Conservation (phyloP, 1,140 invertebrate species). For the Rhyzopertha dominica region DNA sequence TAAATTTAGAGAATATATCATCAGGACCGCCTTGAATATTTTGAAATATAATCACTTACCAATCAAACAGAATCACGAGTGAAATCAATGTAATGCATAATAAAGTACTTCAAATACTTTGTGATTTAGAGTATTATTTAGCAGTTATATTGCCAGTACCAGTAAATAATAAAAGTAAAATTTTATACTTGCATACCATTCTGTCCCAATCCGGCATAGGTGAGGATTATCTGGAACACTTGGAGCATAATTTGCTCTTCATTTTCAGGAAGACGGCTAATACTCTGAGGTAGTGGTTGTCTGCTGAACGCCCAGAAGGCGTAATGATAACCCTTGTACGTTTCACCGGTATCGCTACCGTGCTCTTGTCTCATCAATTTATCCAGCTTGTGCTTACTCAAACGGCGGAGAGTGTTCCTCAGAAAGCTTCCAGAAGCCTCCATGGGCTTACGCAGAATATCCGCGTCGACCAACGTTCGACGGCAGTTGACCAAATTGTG, state of each 20-base stretch:
- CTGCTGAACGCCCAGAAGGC: conserved; percentile 89
- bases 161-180: too few relatives aligned
- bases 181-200: conserved; percentile 55
- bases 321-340: conserved; percentile 81
- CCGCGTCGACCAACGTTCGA: conserved; percentile 75
- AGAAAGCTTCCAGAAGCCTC: conserved; percentile 76
- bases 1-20: too few relatives aligned
- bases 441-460: conserved; percentile 73
- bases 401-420: conserved; percentile 76
- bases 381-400: conserved; percentile 84
- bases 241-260: conserved; percentile 81
- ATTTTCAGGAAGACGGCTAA: conserved; percentile 77
- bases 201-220: conserved; percentile 79
- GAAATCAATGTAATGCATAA: too few relatives aligned
- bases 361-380: conserved; percentile 78
- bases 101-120: too few relatives aligned
- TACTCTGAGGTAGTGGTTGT: conserved; percentile 69
- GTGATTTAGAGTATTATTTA: too few relatives aligned
- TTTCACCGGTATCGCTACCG: conserved; percentile 70
- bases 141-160: too few relatives aligned
- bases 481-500: conserved; percentile 76
- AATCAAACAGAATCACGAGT: too few relatives aligned
- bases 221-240: conserved; percentile 69
- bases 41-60: too few relatives aligned
- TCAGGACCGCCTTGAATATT: too few relatives aligned